Percentiles rank a stretch among this genome's conserved stretches.
phyloP scores from a whole-genome alignment of 2,113 vertebrate genomes.

The Chlorodrepanis virens region DNA sequence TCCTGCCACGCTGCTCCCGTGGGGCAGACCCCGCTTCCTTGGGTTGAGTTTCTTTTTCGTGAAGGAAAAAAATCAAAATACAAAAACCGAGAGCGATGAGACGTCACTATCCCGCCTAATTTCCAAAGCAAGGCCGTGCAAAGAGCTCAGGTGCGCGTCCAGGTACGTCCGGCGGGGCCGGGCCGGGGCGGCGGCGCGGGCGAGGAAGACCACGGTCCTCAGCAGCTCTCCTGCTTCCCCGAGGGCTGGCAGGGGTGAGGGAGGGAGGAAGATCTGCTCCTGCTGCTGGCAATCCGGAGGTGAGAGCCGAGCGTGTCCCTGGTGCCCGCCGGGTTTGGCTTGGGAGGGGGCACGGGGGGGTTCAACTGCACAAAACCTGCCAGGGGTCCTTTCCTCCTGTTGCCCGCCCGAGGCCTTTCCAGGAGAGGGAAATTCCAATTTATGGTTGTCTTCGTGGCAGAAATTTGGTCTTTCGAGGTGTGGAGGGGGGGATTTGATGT shows the following conservation, averaged over 20 bases:
- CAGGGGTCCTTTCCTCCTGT: neutral
- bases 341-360: neutral
- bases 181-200: fast-evolving
- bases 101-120: conserved; percentile 6
- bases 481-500: neutral
- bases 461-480: neutral
- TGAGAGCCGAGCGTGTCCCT: neutral
- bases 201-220: neutral
- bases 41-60: neutral
- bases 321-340: neutral
- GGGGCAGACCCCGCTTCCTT: neutral
- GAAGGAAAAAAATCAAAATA: neutral
- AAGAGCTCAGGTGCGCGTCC: conserved; percentile 9
- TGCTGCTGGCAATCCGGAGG: neutral
- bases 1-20: neutral
- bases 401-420: fast-evolving
- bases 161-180: neutral
- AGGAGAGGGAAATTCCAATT: neutral
- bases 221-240: neutral
- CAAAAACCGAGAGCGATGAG: neutral
- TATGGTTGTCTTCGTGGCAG: too few species aligned
- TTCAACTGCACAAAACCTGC: neutral
- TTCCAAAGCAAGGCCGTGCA: conserved; percentile 51
- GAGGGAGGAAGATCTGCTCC: neutral
- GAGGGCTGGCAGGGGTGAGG: neutral